Evolutionary conservation across 2,888 invertebrate species (phyloP), one percentile per base, ranked within the genome.

Genomic region (Agrochola lychnidis): DNA sequence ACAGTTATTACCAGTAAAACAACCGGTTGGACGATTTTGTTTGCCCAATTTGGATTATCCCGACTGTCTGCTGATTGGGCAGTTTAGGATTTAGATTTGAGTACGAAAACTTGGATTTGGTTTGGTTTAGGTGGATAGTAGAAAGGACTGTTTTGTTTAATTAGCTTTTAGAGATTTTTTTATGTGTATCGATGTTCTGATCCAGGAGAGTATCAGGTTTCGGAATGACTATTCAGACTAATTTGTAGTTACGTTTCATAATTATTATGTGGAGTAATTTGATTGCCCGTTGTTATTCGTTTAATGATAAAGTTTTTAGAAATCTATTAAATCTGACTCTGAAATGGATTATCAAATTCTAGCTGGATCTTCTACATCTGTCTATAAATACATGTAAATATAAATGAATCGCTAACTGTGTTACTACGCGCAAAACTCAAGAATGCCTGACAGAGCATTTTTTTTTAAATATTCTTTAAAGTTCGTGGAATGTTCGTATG

Each of bases 31-130:
- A 70, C 75, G 77, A 86, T 84, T 85, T 84, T 87, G 87, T 88
- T 87, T 84, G 81, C 84, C 66, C 84, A 82, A 87, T 88, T 82
- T 78, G 76, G 81, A 86, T 88, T 87, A 88, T 80, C 70, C 70
- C 73, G 25, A 80, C 87, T 79, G 84, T 82, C 68, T 88, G 87
- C 84, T 88, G 88, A 88, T 88, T 88, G 81, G 77, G 77, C 78
- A 84, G 71, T 78, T 86, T 83, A 73, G 76, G 71, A 73, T 85
- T 87, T 71, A 79, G 75, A 84, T 87, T 85, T 78, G 63, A 76
- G 81, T 69, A 72, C 48, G 69, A 69, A 82, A 82, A 81, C 73
- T 87, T 81, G 7, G 19, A 16, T 69, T 76, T 69, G 57, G 48
- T 71, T 78, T 61, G 70, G 42, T 57, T 73, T 53, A 51, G 30